Percentiles rank a stretch among this genome's conserved stretches.
Conservation (phyloP, 2,888 invertebrate species). For the Phengaris arion region DNA sequence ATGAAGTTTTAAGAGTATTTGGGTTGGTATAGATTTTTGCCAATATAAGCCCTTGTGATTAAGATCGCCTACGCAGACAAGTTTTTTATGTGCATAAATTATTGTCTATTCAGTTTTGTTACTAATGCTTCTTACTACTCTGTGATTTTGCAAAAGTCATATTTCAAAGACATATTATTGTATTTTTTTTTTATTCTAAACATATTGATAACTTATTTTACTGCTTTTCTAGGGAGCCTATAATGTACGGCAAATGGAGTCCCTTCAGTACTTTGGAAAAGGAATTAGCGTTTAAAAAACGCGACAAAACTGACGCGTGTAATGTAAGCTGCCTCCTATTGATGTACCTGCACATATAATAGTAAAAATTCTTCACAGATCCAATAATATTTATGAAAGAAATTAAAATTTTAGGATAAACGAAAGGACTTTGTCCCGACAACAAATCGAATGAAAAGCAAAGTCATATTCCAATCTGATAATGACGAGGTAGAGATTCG, state of each 20-base stretch:
- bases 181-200: too few relatives aligned
- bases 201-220: neutral
- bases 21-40: conserved; percentile 47
- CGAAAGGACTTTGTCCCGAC: neutral
- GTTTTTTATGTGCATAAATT: too few relatives aligned
- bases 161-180: too few relatives aligned
- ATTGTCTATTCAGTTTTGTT: too few relatives aligned
- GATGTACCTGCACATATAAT: too few relatives aligned
- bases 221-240: conserved; percentile 54
- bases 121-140: too few relatives aligned
- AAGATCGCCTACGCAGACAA: too few relatives aligned
- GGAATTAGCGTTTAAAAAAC: conserved; percentile 33
- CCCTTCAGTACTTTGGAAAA: conserved; percentile 49
- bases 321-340: conserved; percentile 33
- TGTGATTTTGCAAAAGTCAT: too few relatives aligned
- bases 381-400: too few relatives aligned
- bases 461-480: neutral
- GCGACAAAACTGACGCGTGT: conserved; percentile 38
- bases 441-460: neutral
- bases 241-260: conserved; percentile 59
- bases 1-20: conserved; percentile 51
- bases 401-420: neutral
- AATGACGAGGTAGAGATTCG: neutral
- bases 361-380: neutral
- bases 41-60: too few relatives aligned